A percentile compares a stretch with the other conserved stretches of the same genome.
Evolutionary conservation across 2,113 vertebrate species (phyloP).

Genomic region (Piprites chloris): DNA sequence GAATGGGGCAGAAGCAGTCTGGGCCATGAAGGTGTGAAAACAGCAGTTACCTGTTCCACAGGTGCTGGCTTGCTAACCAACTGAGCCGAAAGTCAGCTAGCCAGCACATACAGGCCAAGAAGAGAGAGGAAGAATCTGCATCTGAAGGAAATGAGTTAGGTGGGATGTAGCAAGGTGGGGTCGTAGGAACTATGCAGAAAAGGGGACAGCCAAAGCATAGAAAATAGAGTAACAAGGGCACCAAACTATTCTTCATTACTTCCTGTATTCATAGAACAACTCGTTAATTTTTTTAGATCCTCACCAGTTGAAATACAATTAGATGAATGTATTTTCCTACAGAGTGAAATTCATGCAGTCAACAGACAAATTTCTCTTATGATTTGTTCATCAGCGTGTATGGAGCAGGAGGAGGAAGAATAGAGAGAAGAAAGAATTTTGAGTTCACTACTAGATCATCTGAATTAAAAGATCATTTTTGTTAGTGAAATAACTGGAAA

Average conservation of each 20-base stretch:
- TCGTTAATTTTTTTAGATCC: background rate
- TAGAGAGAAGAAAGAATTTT: background rate
- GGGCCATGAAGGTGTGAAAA: background rate
- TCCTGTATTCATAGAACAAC: background rate
- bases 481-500: background rate
- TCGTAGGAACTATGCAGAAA: background rate
- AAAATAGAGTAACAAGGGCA: background rate
- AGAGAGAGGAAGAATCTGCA: background rate
- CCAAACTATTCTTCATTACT: background rate
- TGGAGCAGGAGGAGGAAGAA: background rate
- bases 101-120: fast-evolving
- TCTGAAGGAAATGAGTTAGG: background rate
- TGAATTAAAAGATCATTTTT: background rate
- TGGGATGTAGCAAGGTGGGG: background rate
- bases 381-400: background rate
- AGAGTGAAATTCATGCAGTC: constrained; percentile 4
- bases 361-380: background rate
- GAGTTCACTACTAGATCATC: background rate
- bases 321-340: background rate
- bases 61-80: background rate
- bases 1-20: background rate
- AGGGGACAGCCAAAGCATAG: background rate
- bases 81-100: background rate
- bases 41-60: background rate
- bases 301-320: background rate